Evolutionary conservation across 2,113 vertebrate species (phyloP), one percentile per base, ranked within the genome.

Genomic region (Caretta caretta): DNA sequence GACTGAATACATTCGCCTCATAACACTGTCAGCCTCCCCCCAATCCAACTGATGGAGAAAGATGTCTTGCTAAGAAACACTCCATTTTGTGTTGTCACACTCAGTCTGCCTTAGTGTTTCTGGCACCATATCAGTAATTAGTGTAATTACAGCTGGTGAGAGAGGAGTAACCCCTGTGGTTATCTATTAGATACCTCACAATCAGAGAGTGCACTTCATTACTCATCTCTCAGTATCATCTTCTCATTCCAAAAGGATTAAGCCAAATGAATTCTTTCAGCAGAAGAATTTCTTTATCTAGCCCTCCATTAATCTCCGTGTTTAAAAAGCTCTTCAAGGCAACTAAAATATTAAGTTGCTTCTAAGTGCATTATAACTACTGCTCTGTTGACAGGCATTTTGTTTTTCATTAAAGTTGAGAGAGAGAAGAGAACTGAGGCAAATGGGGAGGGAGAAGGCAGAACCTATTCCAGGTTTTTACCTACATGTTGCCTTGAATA

Each of bases 181-280:
- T 98, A 98, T 96, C 97, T 98, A 93, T 96, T 94, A 97, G 93
- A 94, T 94, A 96, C 90, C 96, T 97, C 96, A 91, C 97, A 95
- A 96, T 97, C 97, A 93, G 93, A 90, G 35, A 93, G 89, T 87
- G 88, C 91, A 95, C 96, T 97, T 97, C 94, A 98, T 98, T 97
- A 97, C 92, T 95, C 93, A 96, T 96, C 88, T 96, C 94, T 93
- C 83, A 0, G 4, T 86, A 96, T 94, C 92, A 97, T 92, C 87
- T 98, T 92, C 93, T 97, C 96, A 97, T 97, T 98, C 95, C 95
- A 94, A 97, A 97, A 96, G 93, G 93, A 98, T 98, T 98, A 98
- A 97, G 93, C 86, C 96, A 95, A 97, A 97, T 95, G 87, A 96
- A 95, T 98, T 96, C 80, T 97, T 96, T 93, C 86, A 83, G 72